phyloP scores from a whole-genome alignment of 2,888 invertebrate genomes.

The Philopedon plagiatum region DNA sequence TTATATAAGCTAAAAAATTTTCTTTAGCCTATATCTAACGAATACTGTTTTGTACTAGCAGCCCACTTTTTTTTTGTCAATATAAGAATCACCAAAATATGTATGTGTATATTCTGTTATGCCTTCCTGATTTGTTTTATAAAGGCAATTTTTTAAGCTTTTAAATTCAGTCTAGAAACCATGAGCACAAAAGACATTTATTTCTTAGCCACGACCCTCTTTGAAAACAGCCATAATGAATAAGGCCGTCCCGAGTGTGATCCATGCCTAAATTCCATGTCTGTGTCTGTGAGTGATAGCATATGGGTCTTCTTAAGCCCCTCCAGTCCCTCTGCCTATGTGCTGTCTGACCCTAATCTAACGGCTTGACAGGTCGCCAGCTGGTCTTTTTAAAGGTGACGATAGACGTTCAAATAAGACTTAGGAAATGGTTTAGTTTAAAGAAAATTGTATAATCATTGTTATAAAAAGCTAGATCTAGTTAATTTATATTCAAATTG shows the following conservation, averaged over 20 bases:
- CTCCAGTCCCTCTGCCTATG: constrained; percentile 34
- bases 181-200: neutral
- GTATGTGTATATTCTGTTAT: no score
- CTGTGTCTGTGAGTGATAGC: constrained; percentile 59
- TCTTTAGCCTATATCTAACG: no score
- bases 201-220: constrained; percentile 17
- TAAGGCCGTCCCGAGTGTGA: constrained; percentile 56
- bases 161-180: no score
- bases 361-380: constrained; percentile 67
- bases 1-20: no score
- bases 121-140: no score
- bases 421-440: neutral
- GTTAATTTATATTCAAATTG: no score
- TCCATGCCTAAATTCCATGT: constrained; percentile 45
- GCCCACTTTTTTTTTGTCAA: no score
- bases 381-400: constrained; percentile 65
- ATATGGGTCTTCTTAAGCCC: constrained; percentile 63
- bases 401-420: constrained; percentile 56
- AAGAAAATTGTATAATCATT: no score
- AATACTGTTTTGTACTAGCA: no score
- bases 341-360: constrained; percentile 67
- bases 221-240: constrained; percentile 53
- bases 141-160: no score
- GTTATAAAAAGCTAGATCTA: no score
- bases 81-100: no score